These are phyloP conservation scores for Euborellia annulipes DNA, from an alignment of 1,140 invertebrate species.

Conservation along the genomic window DNA sequence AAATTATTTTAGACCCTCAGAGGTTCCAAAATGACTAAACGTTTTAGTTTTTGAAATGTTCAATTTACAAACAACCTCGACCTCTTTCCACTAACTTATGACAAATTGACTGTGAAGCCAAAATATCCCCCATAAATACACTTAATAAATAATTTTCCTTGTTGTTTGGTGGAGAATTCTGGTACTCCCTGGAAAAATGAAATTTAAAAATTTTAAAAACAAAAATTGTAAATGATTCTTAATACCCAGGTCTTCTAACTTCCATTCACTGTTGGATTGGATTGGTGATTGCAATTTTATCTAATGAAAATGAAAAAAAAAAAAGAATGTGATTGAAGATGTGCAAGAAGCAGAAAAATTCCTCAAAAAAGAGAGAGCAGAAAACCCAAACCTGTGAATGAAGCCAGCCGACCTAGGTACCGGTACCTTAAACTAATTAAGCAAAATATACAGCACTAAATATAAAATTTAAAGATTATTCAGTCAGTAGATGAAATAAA, in stretches of 20 bases:
- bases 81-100: constrained; percentile 56
- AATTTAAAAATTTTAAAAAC: neutral
- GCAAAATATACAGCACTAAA: too few species aligned
- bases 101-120: constrained; percentile 57
- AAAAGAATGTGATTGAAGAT: too few species aligned
- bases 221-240: neutral
- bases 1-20: too few species aligned
- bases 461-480: too few species aligned
- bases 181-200: constrained; percentile 50
- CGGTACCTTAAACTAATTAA: too few species aligned
- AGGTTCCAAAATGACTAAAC: too few species aligned
- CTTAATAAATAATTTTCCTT: constrained; percentile 67
- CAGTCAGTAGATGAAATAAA: too few species aligned
- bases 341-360: neutral
- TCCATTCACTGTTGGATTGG: too few species aligned
- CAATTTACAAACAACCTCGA: constrained; percentile 28
- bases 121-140: constrained; percentile 65
- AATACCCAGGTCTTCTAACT: neutral
- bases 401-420: too few species aligned
- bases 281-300: too few species aligned
- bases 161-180: constrained; percentile 46
- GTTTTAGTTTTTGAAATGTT: too few species aligned
- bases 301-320: too few species aligned
- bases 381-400: neutral
- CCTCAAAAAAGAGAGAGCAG: neutral